A percentile compares a stretch with the other conserved stretches of the same genome.
phyloP scores from a whole-genome alignment of 2,797 vertebrate genomes.

The Mallotus villosus region DNA sequence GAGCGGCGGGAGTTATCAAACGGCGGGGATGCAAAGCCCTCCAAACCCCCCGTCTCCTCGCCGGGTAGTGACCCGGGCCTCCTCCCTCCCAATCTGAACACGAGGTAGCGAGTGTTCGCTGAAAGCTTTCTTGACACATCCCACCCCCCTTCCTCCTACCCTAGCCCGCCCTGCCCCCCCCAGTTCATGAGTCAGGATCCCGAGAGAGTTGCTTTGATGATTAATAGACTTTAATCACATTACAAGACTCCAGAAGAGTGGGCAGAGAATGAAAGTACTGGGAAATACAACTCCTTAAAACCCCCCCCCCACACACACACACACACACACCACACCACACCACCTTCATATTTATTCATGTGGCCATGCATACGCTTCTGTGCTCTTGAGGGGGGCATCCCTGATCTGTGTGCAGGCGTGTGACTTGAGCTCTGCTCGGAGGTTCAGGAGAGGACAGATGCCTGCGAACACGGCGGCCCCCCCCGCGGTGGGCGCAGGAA shows the following conservation, averaged over 20 bases:
- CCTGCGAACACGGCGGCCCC: background rate
- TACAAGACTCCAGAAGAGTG: conserved; percentile 80
- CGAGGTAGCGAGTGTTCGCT: conserved; percentile 69
- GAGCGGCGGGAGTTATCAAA: conserved; percentile 61
- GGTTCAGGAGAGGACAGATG: too few relatives aligned
- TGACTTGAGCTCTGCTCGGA: background rate
- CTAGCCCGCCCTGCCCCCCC: conserved; percentile 42
- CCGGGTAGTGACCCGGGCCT: conserved; percentile 67
- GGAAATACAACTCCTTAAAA: conserved; percentile 73
- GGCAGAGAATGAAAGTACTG: conserved; percentile 76
- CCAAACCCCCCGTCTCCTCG: conserved; percentile 52
- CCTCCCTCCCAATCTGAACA: conserved; percentile 67
- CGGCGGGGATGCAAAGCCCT: conserved; percentile 53
- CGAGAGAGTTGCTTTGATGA: conserved; percentile 80
- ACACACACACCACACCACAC: conserved; percentile 30
- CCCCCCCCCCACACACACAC: conserved; percentile 31
- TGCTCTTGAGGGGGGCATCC: conserved; percentile 44
- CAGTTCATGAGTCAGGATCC: conserved; percentile 80
- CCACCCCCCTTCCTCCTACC: conserved; percentile 74
- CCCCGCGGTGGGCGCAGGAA: too few relatives aligned
- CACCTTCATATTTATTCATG: conserved; percentile 68
- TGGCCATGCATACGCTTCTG: conserved; percentile 48
- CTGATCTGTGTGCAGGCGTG: conserved; percentile 29
- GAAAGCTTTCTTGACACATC: conserved; percentile 79
- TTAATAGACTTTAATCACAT: conserved; percentile 86